These are phyloP conservation scores for Neodon shergylaensis DNA, from an alignment of 2,113 vertebrate genomes.

Conservation along the genomic window DNA sequence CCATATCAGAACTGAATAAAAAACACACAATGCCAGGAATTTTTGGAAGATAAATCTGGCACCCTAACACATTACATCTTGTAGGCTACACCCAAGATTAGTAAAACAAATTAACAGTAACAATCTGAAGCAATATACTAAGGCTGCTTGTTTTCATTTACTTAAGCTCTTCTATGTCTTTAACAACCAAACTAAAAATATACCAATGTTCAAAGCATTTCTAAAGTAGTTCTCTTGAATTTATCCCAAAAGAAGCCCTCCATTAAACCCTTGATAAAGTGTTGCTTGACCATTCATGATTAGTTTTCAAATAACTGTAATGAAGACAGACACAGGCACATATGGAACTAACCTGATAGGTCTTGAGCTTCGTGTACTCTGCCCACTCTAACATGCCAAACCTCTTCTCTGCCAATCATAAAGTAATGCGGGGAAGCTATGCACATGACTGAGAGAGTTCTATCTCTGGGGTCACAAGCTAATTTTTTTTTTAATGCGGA, in stretches of 20 bases:
- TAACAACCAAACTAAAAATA: neutral
- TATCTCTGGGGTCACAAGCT: slow-evolving; percentile 51
- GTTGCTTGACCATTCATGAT: slow-evolving; percentile 8
- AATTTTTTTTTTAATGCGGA: slow-evolving; percentile 21
- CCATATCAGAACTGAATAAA: neutral
- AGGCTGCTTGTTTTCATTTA: slow-evolving; percentile 1
- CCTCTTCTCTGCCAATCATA: neutral
- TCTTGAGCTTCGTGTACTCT: neutral
- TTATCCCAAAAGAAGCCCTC: slow-evolving; percentile 1
- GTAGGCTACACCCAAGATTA: neutral
- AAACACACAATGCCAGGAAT: neutral
- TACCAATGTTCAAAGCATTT: slow-evolving; percentile 1
- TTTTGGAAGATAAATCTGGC: slow-evolving; percentile 30
- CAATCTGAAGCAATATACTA: neutral
- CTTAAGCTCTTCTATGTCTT: neutral
- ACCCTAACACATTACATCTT: neutral
- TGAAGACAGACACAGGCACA: neutral
- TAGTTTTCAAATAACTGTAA: slow-evolving; percentile 42
- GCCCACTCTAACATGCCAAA: neutral
- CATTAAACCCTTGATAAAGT: neutral
- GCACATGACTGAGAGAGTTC: slow-evolving; percentile 57
- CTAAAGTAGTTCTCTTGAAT: slow-evolving; percentile 6
- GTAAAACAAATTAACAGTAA: slow-evolving; percentile 47
- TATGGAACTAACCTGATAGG: slow-evolving; percentile 63
- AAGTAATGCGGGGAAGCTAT: neutral